Evolutionary conservation across 2,797 vertebrate species (phyloP).

Genomic region (Rostrhamus sociabilis): DNA sequence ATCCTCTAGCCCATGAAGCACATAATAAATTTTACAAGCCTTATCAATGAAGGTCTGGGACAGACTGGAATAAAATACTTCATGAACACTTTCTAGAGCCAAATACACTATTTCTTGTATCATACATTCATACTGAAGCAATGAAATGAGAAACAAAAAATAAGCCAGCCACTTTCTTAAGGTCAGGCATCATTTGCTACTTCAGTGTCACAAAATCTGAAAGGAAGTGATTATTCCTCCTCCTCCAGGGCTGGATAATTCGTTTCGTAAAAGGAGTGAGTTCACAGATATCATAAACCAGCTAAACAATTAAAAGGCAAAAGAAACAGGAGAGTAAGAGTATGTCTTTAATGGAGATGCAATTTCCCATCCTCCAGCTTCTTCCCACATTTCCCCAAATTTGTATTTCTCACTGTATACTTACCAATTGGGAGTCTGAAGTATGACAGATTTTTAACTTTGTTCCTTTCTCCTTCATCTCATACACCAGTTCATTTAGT

Average conservation of each 20-base stretch:
- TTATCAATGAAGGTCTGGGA: neutral
- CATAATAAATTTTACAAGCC: neutral
- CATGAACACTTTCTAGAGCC: neutral
- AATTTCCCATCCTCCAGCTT: neutral
- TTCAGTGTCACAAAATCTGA: neutral
- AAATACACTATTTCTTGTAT: neutral
- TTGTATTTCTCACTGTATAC: neutral
- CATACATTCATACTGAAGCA: neutral
- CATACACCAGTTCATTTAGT: slow-evolving; percentile 91
- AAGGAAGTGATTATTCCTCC: neutral
- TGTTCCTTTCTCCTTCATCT: slow-evolving; percentile 92
- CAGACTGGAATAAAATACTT: neutral
- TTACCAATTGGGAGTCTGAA: slow-evolving; percentile 85
- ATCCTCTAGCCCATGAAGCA: neutral
- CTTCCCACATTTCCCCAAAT: neutral
- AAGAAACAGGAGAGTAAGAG: neutral
- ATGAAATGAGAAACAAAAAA: neutral
- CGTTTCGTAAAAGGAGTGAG: neutral
- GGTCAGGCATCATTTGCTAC: neutral
- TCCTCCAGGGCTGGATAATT: neutral
- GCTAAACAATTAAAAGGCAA: neutral
- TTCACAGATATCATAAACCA: neutral
- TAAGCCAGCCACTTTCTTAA: neutral
- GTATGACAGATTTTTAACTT: slow-evolving; percentile 89
- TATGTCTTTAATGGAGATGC: neutral